A percentile compares a stretch with the other conserved stretches of the same genome.
phyloP scores from a whole-genome alignment of 1,140 invertebrate genomes.

The Zophobas morio region DNA sequence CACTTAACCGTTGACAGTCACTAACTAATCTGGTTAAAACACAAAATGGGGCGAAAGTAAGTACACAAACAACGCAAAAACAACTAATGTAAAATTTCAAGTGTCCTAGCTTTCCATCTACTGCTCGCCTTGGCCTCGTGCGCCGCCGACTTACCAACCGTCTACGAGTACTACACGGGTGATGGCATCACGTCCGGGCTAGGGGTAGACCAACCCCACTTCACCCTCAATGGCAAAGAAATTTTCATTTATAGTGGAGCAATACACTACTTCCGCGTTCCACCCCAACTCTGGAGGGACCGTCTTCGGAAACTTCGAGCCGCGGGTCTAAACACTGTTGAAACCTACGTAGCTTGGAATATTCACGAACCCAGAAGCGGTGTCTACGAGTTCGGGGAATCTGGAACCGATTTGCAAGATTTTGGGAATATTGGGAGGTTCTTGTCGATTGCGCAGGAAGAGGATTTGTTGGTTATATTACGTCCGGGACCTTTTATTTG shows the following conservation, averaged over 20 bases:
- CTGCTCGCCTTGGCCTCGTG: neutral
- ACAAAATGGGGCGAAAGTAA: no score
- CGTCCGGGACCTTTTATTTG: slow-evolving; percentile 95
- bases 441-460: slow-evolving; percentile 82
- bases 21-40: no score
- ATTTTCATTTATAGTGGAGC: slow-evolving; percentile 74
- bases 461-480: slow-evolving; percentile 86
- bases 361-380: slow-evolving; percentile 78
- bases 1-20: no score
- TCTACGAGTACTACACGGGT: slow-evolving; percentile 60
- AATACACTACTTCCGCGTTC: slow-evolving; percentile 92
- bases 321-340: slow-evolving; percentile 88
- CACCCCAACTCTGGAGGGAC: slow-evolving; percentile 70
- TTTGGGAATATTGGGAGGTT: slow-evolving; percentile 73
- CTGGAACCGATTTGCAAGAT: slow-evolving; percentile 79
- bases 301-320: slow-evolving; percentile 84
- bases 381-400: slow-evolving; percentile 75
- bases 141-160: slow-evolving; percentile 48
- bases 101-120: neutral
- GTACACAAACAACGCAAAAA: no score
- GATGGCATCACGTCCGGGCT: slow-evolving; percentile 54
- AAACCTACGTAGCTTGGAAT: slow-evolving; percentile 96
- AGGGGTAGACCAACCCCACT: slow-evolving; percentile 49
- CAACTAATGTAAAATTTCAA: neutral
- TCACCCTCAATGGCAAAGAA: slow-evolving; percentile 57